Percentiles rank a stretch among this genome's conserved stretches.
These are phyloP conservation scores for Boleophthalmus pectinirostris DNA, from an alignment of 2,113 vertebrate species.

Conservation along the genomic window DNA sequence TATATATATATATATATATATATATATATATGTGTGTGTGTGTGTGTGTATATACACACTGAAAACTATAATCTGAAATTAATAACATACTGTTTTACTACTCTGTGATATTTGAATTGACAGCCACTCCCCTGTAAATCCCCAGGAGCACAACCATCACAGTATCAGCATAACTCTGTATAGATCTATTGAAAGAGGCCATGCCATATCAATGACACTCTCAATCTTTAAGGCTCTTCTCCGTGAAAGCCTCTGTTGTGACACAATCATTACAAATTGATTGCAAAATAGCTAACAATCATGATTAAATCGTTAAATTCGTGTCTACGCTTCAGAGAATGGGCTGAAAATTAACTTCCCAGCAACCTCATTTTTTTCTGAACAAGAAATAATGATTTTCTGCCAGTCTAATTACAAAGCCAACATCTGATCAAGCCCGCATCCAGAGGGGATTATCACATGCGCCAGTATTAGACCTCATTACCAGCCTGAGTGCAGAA, in stretches of 20 bases:
- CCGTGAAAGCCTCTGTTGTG: constrained; percentile 89
- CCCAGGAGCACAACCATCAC: neutral
- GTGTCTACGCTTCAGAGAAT: constrained; percentile 99
- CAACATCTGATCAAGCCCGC: constrained; percentile 99
- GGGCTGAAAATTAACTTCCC: constrained; percentile 99
- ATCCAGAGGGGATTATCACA: constrained; percentile 99
- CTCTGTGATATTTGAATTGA: neutral
- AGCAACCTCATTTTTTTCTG: constrained; percentile 99
- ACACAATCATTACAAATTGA: constrained; percentile 99
- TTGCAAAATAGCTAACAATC: constrained; percentile 99
- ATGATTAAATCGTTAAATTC: constrained; percentile 99
- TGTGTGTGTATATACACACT: too few species aligned
- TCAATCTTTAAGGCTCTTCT: constrained; percentile 79
- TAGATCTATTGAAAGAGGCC: constrained; percentile 59
- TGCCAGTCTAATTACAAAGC: constrained; percentile 99
- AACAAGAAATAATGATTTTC: constrained; percentile 99
- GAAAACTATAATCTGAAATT: neutral
- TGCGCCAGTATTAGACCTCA: constrained; percentile 99
- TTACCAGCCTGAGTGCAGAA: constrained; percentile 99
- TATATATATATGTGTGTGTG: too few species aligned
- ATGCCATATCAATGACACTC: constrained; percentile 72
- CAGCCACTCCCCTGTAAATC: neutral
- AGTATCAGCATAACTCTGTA: constrained; percentile 39
- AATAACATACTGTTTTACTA: neutral
- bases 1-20: too few species aligned